Conservation (phyloP, 2,797 vertebrate species). For the Enteromius afrohamiltoni region DNA sequence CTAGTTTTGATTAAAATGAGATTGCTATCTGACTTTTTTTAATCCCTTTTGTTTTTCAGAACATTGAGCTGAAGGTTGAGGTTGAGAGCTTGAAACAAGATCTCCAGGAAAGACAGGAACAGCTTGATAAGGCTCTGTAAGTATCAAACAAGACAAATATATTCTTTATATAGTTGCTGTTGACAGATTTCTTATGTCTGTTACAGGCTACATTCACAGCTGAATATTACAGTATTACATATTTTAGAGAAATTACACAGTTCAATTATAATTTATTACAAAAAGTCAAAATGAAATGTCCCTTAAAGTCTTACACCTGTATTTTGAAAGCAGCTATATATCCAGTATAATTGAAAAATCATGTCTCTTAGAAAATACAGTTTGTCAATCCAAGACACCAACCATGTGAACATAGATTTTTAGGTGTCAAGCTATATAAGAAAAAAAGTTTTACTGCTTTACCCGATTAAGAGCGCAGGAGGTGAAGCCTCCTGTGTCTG, state of each 20-base stretch:
- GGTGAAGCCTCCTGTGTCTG: not conserved
- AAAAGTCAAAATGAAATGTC: not conserved
- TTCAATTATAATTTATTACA: not conserved
- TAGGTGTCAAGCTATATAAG: not conserved
- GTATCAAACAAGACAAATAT: constrained; percentile 62
- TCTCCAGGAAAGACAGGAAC: constrained; percentile 87
- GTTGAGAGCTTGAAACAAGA: constrained; percentile 93
- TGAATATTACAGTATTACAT: not conserved
- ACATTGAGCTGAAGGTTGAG: constrained; percentile 93
- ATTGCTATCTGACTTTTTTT: not conserved
- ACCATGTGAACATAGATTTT: not conserved
- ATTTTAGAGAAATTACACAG: not conserved
- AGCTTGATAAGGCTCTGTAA: constrained; percentile 85
- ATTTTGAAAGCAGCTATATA: not conserved
- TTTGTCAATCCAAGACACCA: not conserved
- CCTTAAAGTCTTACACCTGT: not conserved
- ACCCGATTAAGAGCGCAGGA: not conserved
- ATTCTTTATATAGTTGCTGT: not conserved
- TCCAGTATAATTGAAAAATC: not conserved
- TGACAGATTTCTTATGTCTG: not conserved
- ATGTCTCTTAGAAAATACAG: not conserved
- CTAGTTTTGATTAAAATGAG: not conserved
- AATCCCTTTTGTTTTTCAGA: constrained; percentile 73
- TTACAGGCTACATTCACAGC: not conserved
- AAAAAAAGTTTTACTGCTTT: not conserved